Evolutionary conservation across 2,797 vertebrate genomes (phyloP).

Genomic region (Tinamus major): DNA sequence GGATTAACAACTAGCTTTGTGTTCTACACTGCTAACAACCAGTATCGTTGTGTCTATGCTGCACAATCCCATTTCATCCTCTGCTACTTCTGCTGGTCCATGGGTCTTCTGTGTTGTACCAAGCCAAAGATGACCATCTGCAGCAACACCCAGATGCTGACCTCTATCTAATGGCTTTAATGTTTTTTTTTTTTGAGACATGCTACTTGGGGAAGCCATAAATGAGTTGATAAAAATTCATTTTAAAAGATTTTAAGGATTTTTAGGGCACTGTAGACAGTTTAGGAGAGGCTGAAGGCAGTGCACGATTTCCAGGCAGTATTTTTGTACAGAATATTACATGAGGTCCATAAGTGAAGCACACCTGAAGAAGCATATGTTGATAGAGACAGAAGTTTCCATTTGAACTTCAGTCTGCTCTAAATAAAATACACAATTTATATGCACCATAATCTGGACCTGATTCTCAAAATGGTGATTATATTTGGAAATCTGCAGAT

Average conservation of each 20-base stretch:
- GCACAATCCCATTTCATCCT: background rate
- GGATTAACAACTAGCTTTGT: background rate
- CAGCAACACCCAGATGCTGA: background rate
- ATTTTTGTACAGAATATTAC: background rate
- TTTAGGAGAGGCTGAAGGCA: background rate
- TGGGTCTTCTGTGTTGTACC: background rate
- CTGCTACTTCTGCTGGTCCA: background rate
- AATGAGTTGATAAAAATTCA: background rate
- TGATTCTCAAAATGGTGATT: background rate
- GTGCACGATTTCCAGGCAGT: background rate
- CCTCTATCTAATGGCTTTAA: background rate
- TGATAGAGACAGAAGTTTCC: background rate
- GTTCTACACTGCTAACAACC: background rate
- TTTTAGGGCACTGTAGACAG: background rate
- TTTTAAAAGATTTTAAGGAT: background rate
- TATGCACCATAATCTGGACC: background rate
- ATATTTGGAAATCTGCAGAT: constrained; percentile 6
- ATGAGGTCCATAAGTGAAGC: background rate
- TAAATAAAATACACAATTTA: background rate
- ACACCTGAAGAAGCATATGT: background rate
- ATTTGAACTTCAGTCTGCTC: background rate
- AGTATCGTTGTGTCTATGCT: background rate
- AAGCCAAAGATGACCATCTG: background rate
- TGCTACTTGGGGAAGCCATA: background rate
- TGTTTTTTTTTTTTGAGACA: background rate